Base-by-base conservation (phyloP, 2,113 vertebrate species). In the Globicephala melas region DNA sequence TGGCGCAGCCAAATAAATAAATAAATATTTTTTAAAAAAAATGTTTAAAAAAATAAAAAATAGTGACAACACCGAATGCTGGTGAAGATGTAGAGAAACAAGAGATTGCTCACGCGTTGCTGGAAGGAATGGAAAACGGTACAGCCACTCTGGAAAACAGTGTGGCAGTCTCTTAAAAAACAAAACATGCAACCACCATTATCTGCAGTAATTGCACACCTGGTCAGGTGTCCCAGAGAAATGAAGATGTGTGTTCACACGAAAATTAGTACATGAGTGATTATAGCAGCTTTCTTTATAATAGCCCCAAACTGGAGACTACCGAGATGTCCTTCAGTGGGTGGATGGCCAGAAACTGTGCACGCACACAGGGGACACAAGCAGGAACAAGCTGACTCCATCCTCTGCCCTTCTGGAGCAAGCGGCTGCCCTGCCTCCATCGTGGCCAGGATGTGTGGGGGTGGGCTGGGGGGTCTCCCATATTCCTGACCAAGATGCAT, bases 181-280 rank as follows among this genome's bases (percentile, higher is more conserved):
- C 44, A 12, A 1, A n/a, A 2, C 50, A 1, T 0, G 31, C 11
- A 1, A 1, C 4, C 14, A 0, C 9, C 18, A 8, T 23, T 7
- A 6, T 21, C 5, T 0, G 9, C 36, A 33, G 25, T 17, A 7
- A 5, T 0, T 3, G 5, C 10, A 10, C 11, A 38, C 15, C 15
- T 21, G 60, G 58, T 26, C 36, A n/a, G 25, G 26, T 17, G 13
- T 25, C 55, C n/a, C 3, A 15, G 44, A 44, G n/a, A 65, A 2
- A 38, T 3, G 6, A 41, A 28, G 86, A 53, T 3, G 2, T 2
- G 0, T 18, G 36, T 31, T 28, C 47, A 8, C 38, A 38, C 6
- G 7, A 4, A 28, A n/a, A 4, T 36, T 1, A 6, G 25, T 4
- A 1, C 6, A 2, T 0, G 21, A 47, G 4, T 2, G 41, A 7